Evolutionary conservation across 2,888 invertebrate species (phyloP).

Genomic region (Limnephilus rhombicus): DNA sequence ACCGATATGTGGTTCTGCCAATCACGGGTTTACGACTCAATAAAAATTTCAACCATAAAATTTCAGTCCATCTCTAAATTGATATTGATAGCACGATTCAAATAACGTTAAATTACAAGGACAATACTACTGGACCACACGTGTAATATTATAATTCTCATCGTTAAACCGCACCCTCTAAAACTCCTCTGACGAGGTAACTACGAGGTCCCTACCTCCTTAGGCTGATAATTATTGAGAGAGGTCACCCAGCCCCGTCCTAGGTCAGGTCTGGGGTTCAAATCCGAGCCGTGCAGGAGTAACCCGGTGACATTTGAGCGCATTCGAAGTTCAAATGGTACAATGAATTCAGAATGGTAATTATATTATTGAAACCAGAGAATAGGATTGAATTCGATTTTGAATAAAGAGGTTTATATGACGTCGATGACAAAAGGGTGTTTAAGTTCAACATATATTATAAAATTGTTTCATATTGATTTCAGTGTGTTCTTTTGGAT

Average conservation of each 20-base stretch:
- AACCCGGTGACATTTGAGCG: constrained; percentile 24
- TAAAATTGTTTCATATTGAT: background rate
- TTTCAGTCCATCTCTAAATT: background rate
- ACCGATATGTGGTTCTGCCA: background rate
- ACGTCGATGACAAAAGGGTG: background rate
- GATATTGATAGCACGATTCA: background rate
- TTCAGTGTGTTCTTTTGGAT: too few species aligned
- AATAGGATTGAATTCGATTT: background rate
- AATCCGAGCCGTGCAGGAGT: background rate
- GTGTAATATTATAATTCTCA: background rate
- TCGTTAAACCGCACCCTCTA: background rate
- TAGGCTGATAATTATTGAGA: constrained; percentile 14
- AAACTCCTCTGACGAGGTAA: background rate
- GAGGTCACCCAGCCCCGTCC: constrained; percentile 8
- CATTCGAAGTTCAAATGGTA: constrained; percentile 3
- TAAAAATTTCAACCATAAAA: background rate
- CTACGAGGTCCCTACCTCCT: background rate
- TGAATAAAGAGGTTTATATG: background rate
- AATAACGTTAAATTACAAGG: background rate
- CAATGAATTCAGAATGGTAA: background rate
- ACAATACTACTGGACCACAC: background rate
- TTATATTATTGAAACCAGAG: background rate
- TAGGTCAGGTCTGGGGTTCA: constrained; percentile 8
- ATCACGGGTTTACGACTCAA: background rate
- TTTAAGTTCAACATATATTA: background rate